Percentiles rank a stretch among this genome's conserved stretches.
Evolutionary conservation across 1,140 invertebrate genomes (phyloP).

Genomic region (Wasmannia auropunctata): DNA sequence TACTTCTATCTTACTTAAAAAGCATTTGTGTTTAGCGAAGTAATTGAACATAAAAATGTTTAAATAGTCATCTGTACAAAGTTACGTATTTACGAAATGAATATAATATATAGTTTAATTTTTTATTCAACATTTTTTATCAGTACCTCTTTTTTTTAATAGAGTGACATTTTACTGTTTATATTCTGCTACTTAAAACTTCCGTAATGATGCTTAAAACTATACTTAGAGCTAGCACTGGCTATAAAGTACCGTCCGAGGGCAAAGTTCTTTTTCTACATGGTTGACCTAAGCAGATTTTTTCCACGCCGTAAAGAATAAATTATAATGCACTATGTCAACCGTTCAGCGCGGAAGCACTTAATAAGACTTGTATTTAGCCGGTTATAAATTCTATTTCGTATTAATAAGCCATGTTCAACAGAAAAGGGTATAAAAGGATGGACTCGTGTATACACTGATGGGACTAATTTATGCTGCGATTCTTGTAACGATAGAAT

Average conservation of each 20-base stretch:
- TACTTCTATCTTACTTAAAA: background rate
- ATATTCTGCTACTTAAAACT: background rate
- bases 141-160: background rate
- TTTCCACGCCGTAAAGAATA: conserved; percentile 9
- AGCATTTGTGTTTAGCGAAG: background rate
- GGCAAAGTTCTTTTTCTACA: conserved; percentile 17
- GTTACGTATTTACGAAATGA: background rate
- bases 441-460: background rate
- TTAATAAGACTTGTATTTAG: conserved; percentile 41
- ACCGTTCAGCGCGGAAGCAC: conserved; percentile 17
- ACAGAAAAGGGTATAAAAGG: background rate
- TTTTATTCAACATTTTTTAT: conserved; percentile 12
- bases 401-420: conserved; percentile 24
- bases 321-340: conserved; percentile 31
- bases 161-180: background rate
- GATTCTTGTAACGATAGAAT: background rate
- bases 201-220: background rate
- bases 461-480: background rate
- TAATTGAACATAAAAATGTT: background rate
- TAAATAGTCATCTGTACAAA: background rate
- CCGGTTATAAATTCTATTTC: conserved; percentile 28
- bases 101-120: background rate
- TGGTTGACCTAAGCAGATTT: conserved; percentile 20
- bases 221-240: conserved; percentile 17
- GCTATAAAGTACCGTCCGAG: background rate